Evolutionary conservation across 2,888 invertebrate genomes (phyloP).

Genomic region (Tipula lateralis): DNA sequence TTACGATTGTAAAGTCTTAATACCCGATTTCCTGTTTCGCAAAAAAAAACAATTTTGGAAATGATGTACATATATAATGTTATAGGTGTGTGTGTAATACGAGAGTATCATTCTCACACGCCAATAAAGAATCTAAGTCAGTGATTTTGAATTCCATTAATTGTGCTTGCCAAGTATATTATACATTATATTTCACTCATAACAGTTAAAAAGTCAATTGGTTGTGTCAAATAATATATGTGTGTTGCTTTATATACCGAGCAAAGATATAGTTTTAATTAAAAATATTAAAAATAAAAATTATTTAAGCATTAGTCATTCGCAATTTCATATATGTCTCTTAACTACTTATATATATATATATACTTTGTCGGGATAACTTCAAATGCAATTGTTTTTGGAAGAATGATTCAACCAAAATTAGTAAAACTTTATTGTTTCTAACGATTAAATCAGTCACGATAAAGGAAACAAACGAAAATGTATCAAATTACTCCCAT

Average conservation of each 20-base stretch:
- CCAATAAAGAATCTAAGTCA: slow-evolving; percentile 19
- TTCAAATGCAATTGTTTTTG: too few species aligned
- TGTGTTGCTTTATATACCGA: background rate
- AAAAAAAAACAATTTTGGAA: background rate
- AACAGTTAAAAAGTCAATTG: slow-evolving; percentile 13
- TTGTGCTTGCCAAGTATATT: background rate
- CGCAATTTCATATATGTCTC: background rate
- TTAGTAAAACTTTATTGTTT: too few species aligned
- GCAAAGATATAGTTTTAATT: slow-evolving; percentile 7
- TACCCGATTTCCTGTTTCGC: background rate
- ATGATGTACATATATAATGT: background rate
- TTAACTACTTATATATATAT: background rate
- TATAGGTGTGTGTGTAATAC: background rate
- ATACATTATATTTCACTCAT: background rate
- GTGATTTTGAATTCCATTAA: background rate
- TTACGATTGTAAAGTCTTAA: background rate
- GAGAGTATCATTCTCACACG: background rate
- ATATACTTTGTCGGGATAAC: background rate
- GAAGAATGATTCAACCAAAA: background rate
- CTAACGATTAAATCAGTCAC: too few species aligned
- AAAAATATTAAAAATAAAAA: background rate
- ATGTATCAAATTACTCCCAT: too few species aligned
- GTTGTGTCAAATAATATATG: background rate
- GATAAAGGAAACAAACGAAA: too few species aligned
- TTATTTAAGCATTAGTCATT: background rate